Base-by-base conservation (phyloP, 2,888 invertebrate genomes). In the Steromphala cineraria region DNA sequence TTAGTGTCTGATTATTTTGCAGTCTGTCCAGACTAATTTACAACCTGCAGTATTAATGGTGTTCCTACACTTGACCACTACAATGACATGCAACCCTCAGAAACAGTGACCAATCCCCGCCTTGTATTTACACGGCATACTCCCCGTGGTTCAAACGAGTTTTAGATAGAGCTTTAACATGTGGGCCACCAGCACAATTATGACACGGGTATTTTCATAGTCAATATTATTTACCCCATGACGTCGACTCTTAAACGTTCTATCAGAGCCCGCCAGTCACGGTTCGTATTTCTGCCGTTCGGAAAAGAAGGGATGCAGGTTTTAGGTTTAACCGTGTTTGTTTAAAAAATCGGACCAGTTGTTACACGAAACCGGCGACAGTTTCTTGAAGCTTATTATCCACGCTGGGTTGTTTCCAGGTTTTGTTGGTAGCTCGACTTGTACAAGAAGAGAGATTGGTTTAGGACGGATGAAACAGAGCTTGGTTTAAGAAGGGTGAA, bases 331-430 rank as follows among this genome's bases (percentile, higher is more conserved):
- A 28, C 71, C 71, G 28, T 71, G 71, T 71, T 71, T 71, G 71
- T 71, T 71, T 71, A 71, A 71, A 71, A 71, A 71, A 40, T 71
- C 71, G 40, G 40, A 71, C 71, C 36, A 8, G 71, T 71, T 71
- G 71, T 36, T 71, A 71, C 71, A 71, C 71, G 71, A 71, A 71
- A 71, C 71, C 71, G 19, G 71, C 71, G 71, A 71, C 71, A 71
- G 19, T 71, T 56, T 71, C 71, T 71, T 24, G 19, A 8, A 40
- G 31, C 36, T 36, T 71, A 36, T 28, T 71, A 71, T 71, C 71
- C 31, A 17, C n/a, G 71, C 36, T 71, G 71, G 17, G 28, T 36
- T 71, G 71, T 19, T 71, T 71, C 71, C 28, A 31, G 36, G 71
- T 15, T 17, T 46, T 46, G 46, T 46, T 46, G 46, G 46, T 46